Conservation (phyloP, 2,888 invertebrate genomes). For the Mesopsocus fuscifrons region DNA sequence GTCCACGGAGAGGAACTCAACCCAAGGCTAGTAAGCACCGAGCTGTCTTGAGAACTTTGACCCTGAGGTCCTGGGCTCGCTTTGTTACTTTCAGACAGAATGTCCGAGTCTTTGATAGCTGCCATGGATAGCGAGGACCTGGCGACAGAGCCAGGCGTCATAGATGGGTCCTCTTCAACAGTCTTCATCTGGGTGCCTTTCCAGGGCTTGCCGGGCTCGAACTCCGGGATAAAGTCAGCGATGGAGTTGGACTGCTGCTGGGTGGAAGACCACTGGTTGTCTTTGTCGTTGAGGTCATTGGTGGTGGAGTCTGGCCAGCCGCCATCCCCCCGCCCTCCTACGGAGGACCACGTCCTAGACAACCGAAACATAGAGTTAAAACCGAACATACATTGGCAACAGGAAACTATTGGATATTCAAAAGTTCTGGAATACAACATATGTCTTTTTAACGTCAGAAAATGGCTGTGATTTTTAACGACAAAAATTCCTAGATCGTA, state of each 20-base stretch:
- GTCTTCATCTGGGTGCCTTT: constrained; percentile 81
- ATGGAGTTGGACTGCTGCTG: constrained; percentile 42
- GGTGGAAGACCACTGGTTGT: constrained; percentile 33
- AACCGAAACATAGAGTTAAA: too few species aligned
- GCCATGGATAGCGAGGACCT: constrained; percentile 75
- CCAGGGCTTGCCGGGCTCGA: constrained; percentile 97
- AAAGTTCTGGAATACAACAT: too few species aligned
- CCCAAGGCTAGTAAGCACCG: constrained; percentile 47
- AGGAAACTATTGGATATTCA: constrained; percentile 14
- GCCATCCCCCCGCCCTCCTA: constrained; percentile 35
- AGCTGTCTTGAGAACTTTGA: constrained; percentile 21
- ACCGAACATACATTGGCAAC: too few species aligned
- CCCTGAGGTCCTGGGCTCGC: constrained; percentile 34
- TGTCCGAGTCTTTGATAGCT: constrained; percentile 73
- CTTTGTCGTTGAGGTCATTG: constrained; percentile 52
- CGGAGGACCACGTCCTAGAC: constrained; percentile 55
- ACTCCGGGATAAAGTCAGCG: constrained; percentile 85
- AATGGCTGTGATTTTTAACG: constrained; percentile 9
- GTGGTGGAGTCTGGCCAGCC: constrained; percentile 62
- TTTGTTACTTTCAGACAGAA: constrained; percentile 49
- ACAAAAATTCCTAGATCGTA: too few species aligned
- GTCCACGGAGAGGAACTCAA: constrained; percentile 55
- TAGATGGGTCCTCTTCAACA: constrained; percentile 92
- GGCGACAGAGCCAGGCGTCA: constrained; percentile 85
- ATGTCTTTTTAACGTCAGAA: constrained; percentile 9